These are phyloP conservation scores for Pangasius krempfi DNA, from an alignment of 2,797 vertebrate genomes.

Conservation along the genomic window DNA sequence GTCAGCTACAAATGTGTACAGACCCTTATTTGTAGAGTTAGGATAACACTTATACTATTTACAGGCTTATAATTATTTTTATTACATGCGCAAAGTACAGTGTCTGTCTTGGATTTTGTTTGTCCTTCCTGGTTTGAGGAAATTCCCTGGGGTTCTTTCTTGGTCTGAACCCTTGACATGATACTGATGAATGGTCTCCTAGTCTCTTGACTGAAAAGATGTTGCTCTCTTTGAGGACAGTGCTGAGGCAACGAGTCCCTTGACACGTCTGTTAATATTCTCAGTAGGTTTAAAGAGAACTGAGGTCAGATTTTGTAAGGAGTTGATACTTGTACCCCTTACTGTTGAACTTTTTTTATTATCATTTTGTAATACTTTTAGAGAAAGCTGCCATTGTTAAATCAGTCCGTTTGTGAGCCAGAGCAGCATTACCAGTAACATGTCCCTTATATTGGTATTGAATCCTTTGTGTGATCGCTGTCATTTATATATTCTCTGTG, in stretches of 20 bases:
- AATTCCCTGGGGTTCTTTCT: background rate
- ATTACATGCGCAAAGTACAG: background rate
- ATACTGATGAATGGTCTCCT: background rate
- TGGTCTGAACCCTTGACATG: background rate
- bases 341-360: background rate
- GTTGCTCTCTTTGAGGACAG: background rate
- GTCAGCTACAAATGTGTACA: background rate
- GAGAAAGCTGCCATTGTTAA: background rate
- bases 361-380: background rate
- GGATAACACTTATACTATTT: background rate
- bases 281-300: slow-evolving; percentile 6
- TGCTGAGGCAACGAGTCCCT: background rate
- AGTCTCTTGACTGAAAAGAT: background rate
- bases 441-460: background rate
- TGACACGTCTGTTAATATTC: background rate
- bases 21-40: background rate
- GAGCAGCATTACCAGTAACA: background rate
- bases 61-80: background rate
- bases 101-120: background rate
- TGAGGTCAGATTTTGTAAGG: background rate
- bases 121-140: background rate
- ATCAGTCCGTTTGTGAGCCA: background rate
- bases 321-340: background rate
- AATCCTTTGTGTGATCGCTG: background rate
- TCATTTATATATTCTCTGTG: background rate